Base-by-base conservation (phyloP, 2,797 vertebrate species). In the Garrulus glandarius region DNA sequence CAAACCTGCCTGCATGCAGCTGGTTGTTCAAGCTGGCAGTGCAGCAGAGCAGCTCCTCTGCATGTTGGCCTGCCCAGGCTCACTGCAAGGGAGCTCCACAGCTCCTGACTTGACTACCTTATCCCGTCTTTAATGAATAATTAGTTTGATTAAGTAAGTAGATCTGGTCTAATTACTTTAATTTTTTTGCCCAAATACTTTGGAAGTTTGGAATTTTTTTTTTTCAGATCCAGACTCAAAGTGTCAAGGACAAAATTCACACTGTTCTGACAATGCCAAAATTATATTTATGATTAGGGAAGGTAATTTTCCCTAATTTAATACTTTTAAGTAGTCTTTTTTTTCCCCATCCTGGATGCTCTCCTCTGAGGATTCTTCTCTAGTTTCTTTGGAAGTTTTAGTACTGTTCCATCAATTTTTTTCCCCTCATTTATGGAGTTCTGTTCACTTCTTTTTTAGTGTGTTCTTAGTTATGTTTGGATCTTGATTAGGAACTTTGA, bases 401-500 rank as follows among this genome's bases (percentile, higher is more conserved):
- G 13, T 19, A 52, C 37, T n/a, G 3, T 69, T 55, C 8, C 15
- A 52, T n/a, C 11, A n/a, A 5, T 11, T 15, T 16, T 15, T 47
- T 47, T 27, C 32, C 37, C 15, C 34, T 44, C n/a, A 24, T 64
- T 82, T 52, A 49, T 43, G 30, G 5, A 39, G 11, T 16, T 70
- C 27, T 69, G 3, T 63, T 78, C 22, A 27, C 2, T 86, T 80
- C 6, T 63, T 82, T 90, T 88, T 47, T 74, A 89, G 53, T 22
- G 19, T 10, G 20, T 41, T 50, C 15, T 55, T 74, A 65, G 21
- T 41, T 75, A 43, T 20, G 11, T 67, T 69, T 74, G 30, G 13
- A 47, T 53, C 43, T 70, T 67, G 49, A 77, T 36, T 74, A 36
- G 41, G 19, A 74, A 87, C 71, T 95, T 71, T 92, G 68, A 89